phyloP scores from a whole-genome alignment of 1,140 invertebrate species.

The Onthophagus taurus region DNA sequence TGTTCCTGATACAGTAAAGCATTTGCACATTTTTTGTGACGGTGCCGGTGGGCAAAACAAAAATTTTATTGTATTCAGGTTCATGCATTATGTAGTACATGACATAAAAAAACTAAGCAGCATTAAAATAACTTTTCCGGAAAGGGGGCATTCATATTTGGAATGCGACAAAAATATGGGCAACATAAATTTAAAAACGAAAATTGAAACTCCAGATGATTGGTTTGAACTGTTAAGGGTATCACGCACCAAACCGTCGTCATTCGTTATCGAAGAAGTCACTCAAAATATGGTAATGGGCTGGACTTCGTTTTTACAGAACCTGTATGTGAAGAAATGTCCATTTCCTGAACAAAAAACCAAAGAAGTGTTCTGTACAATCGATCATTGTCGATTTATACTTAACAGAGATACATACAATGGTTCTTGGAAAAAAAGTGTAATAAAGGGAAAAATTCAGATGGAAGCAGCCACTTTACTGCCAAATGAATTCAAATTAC shows the following conservation, averaged over 20 bases:
- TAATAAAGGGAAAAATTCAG: not conserved
- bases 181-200: conserved; percentile 22
- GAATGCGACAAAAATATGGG: conserved; percentile 27
- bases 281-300: not conserved
- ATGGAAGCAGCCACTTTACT: not conserved
- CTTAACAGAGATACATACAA: conserved; percentile 3
- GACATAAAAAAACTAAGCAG: conserved; percentile 12
- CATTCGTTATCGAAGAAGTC: conserved; percentile 15
- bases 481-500: conserved; percentile 1
- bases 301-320: not conserved
- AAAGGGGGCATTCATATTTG: conserved; percentile 23
- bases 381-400: not conserved
- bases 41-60: conserved; percentile 11
- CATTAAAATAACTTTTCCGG: conserved; percentile 18
- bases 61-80: conserved; percentile 8
- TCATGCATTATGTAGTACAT: conserved; percentile 12
- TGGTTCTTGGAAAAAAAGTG: not conserved
- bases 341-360: not conserved
- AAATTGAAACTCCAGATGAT: conserved; percentile 20
- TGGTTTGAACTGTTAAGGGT: conserved; percentile 18
- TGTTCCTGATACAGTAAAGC: not conserved
- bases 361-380: not conserved
- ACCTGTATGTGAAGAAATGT: conserved; percentile 1
- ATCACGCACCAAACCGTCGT: conserved; percentile 16
- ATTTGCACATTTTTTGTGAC: conserved; percentile 12